Conservation (phyloP, 1,140 invertebrate species). For the Helicoverpa zea region DNA sequence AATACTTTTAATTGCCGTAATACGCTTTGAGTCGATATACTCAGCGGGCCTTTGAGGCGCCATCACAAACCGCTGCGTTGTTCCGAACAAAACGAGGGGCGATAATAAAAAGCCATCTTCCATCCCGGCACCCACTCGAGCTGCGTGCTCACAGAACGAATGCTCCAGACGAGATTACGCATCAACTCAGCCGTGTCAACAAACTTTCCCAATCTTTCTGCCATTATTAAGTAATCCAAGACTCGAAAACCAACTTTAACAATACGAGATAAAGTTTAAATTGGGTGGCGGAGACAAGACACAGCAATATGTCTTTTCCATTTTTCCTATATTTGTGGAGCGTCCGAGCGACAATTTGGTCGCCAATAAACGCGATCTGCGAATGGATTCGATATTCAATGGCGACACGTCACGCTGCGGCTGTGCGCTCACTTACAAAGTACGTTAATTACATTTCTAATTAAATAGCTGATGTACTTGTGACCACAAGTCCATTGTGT, state of each 20-base stretch:
- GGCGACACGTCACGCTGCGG: constrained; percentile 22
- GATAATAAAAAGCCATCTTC: constrained; percentile 48
- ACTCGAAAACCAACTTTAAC: constrained; percentile 50
- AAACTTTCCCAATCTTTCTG: constrained; percentile 65
- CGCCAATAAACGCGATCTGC: constrained; percentile 42
- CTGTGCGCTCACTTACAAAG: background rate
- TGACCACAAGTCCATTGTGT: background rate
- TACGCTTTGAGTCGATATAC: constrained; percentile 10
- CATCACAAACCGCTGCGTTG: constrained; percentile 5
- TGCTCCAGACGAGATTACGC: constrained; percentile 62
- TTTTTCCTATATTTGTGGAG: constrained; percentile 63
- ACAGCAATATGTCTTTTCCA: constrained; percentile 56
- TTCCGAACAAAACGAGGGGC: constrained; percentile 36
- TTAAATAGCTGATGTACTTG: background rate
- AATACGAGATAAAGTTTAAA: constrained; percentile 9
- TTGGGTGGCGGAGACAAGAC: background rate
- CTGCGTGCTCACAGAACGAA: constrained; percentile 56
- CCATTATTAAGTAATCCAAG: constrained; percentile 57
- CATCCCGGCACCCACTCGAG: constrained; percentile 43
- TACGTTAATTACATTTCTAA: constrained; percentile 24
- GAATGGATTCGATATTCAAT: constrained; percentile 28
- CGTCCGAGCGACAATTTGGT: constrained; percentile 56
- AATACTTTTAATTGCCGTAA: constrained; percentile 39
- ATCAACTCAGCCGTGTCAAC: constrained; percentile 57
- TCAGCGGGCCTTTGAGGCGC: constrained; percentile 18